phyloP scores from a whole-genome alignment of 1,140 invertebrate species.

The Anthonomus grandis region DNA sequence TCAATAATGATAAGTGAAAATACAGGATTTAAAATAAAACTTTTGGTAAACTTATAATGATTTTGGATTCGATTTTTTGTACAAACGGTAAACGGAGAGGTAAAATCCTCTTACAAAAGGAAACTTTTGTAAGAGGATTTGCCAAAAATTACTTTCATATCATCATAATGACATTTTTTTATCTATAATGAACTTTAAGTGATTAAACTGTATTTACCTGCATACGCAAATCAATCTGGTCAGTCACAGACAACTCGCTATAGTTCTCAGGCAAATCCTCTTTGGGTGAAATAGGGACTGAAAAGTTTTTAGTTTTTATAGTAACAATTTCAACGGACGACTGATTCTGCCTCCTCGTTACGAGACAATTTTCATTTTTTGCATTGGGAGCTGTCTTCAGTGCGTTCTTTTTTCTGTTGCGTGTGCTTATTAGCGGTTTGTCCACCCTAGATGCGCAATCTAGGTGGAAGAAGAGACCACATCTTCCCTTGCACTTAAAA shows the following conservation, averaged over 20 bases:
- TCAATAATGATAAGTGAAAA: too few relatives aligned
- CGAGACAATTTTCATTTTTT: not conserved
- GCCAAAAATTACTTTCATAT: too few relatives aligned
- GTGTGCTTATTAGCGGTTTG: slow-evolving; percentile 7
- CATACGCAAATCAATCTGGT: slow-evolving; percentile 45
- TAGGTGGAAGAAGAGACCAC: slow-evolving; percentile 54
- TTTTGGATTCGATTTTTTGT: too few relatives aligned
- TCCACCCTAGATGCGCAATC: slow-evolving; percentile 44
- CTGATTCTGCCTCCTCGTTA: slow-evolving; percentile 5
- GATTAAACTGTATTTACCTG: slow-evolving; percentile 16
- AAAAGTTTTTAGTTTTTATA: slow-evolving; percentile 25
- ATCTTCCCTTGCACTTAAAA: slow-evolving; percentile 61
- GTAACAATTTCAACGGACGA: slow-evolving; percentile 27
- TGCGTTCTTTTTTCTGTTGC: not conserved
- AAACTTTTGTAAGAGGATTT: too few relatives aligned
- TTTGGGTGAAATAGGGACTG: slow-evolving; percentile 14
- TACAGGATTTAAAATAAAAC: too few relatives aligned
- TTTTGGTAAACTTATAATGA: too few relatives aligned
- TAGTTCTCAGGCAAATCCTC: slow-evolving; percentile 28
- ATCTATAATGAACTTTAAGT: too few relatives aligned
- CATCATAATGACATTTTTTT: too few relatives aligned
- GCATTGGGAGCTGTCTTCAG: not conserved
- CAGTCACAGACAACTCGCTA: slow-evolving; percentile 32
- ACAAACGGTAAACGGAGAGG: too few relatives aligned
- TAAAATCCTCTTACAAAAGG: too few relatives aligned